Conservation (phyloP, 2,888 invertebrate genomes). For the Catotricha subobsoleta region DNA sequence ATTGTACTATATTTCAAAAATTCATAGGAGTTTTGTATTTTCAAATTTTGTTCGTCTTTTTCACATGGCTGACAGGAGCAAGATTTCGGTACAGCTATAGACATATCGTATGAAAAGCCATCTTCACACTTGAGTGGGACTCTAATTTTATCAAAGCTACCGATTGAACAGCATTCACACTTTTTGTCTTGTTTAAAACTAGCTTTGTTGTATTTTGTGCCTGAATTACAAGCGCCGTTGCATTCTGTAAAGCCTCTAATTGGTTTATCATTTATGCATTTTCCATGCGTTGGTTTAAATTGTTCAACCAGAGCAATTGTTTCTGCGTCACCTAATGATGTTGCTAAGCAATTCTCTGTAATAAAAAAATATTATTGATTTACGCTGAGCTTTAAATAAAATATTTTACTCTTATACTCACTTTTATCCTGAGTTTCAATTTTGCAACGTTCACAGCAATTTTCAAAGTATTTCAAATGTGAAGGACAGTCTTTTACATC, state of each 20-base stretch:
- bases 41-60: background rate
- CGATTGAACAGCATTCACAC: slow-evolving; percentile 41
- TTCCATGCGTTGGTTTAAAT: slow-evolving; percentile 33
- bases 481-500: slow-evolving; percentile 40
- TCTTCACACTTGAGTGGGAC: slow-evolving; percentile 32
- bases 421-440: slow-evolving; percentile 31
- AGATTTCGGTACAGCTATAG: slow-evolving; percentile 20
- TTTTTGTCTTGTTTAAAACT: slow-evolving; percentile 35
- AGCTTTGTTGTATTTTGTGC: slow-evolving; percentile 49
- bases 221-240: slow-evolving; percentile 48
- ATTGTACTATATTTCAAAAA: background rate
- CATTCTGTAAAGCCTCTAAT: slow-evolving; percentile 49
- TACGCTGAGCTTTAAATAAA: background rate
- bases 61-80: slow-evolving; percentile 25
- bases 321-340: slow-evolving; percentile 31
- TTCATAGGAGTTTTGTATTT: background rate
- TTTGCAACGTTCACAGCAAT: slow-evolving; percentile 52
- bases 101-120: slow-evolving; percentile 20
- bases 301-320: slow-evolving; percentile 41
- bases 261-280: slow-evolving; percentile 42
- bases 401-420: slow-evolving; percentile 16
- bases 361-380: background rate
- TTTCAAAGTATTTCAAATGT: slow-evolving; percentile 36
- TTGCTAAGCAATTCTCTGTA: slow-evolving; percentile 38
- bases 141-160: slow-evolving; percentile 10